Base-by-base conservation (phyloP, 2,888 invertebrate genomes). In the Diarsia brunnea region DNA sequence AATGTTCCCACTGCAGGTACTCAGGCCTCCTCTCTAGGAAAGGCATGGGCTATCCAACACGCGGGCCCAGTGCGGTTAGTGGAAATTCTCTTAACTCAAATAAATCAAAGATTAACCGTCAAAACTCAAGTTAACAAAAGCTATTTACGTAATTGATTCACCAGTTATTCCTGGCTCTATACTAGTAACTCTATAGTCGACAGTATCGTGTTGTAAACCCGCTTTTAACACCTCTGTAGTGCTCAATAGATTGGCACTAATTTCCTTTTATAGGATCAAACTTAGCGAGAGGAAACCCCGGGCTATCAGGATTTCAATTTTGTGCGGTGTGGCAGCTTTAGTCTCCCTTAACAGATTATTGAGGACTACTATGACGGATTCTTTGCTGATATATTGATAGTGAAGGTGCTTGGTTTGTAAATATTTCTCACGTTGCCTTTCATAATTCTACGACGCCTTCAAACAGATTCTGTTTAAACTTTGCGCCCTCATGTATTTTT, bases 261-360 rank as follows among this genome's bases (percentile, higher is more conserved):
- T 82, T 69, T 77, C 77, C 82, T 85, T 75, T 81, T 73, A 81
- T 73, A 84, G 83, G 86, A 86, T 85, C 83, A 87, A 79, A 67
- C 70, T 72, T 58, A 82, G 61, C 66, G 75, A 69, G 66, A 76
- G 69, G 51, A 66, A 14, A 66, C 82, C 66, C 12, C 58, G 19
- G 65, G 53, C 81, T 81, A 81, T 76, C 60, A 43, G 70, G 45
- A 69, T 85, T 82, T 74, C 69, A 79, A 70, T 81, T 84, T 79
- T 75, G n/a, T 75, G 67, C 51, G 69, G 70, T 75, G 24, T 27
- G 60, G 31, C 24, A 53, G 47, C 16, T 73, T 78, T 73, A 66
- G 2, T 55, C 47, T 61, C 61, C 31, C 31, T 61, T 84, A 69
- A 82, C 66, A 66, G 60, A 68, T 79, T 74, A 55, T 31, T 61